Conservation (phyloP, 2,888 invertebrate species). For the Trichopoda pennipes region DNA sequence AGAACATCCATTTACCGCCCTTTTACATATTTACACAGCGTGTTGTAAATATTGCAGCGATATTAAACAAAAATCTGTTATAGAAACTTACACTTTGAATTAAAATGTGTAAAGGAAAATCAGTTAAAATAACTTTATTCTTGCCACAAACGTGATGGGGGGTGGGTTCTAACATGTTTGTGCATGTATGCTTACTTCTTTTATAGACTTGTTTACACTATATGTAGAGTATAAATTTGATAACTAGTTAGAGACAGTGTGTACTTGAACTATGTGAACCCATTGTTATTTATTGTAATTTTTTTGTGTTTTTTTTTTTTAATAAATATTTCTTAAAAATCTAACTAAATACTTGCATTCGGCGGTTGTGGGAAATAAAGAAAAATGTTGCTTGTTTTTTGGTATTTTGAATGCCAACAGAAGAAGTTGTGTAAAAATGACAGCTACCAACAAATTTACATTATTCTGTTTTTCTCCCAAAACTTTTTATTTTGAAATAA, state of each 20-base stretch:
- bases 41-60: too few relatives aligned
- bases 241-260: slow-evolving; percentile 41
- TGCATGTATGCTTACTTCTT: background rate
- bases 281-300: too few relatives aligned
- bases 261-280: slow-evolving; percentile 65
- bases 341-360: slow-evolving; percentile 8
- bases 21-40: too few relatives aligned
- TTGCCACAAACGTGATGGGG: slow-evolving; percentile 6
- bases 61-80: background rate
- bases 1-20: too few relatives aligned
- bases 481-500: slow-evolving; percentile 20
- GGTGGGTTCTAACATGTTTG: background rate
- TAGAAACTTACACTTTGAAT: background rate
- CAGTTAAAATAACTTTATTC: slow-evolving; percentile 6
- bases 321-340: slow-evolving; percentile 25
- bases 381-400: too few relatives aligned
- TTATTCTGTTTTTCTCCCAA: background rate
- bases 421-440: slow-evolving; percentile 39
- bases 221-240: slow-evolving; percentile 43
- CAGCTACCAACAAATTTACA: slow-evolving; percentile 14
- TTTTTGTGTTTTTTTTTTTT: slow-evolving; percentile 37
- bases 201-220: slow-evolving; percentile 50
- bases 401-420: slow-evolving; percentile 48
- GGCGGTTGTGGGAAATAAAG: background rate
- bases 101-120: background rate